Percentiles rank a stretch among this genome's conserved stretches.
Evolutionary conservation across 1,140 invertebrate genomes (phyloP).

Genomic region (Rhyacophila brunnea): DNA sequence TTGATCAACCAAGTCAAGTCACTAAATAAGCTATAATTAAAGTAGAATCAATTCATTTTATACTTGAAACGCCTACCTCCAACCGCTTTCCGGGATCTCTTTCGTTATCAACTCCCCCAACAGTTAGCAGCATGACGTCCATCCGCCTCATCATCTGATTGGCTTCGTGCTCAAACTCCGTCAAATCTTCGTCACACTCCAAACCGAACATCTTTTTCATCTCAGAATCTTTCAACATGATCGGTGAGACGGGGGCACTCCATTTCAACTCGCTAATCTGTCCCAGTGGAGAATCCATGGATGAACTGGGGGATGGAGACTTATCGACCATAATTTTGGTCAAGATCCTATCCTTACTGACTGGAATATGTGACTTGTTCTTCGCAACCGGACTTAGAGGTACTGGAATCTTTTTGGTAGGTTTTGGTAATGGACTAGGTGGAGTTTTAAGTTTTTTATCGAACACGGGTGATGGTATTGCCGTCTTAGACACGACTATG

Average conservation of each 20-base stretch:
- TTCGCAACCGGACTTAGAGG: conserved; percentile 22
- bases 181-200: conserved; percentile 49
- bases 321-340: conserved; percentile 23
- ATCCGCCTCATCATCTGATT: conserved; percentile 65
- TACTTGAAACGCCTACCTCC: conserved; percentile 63
- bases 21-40: too few relatives aligned
- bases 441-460: conserved; percentile 27
- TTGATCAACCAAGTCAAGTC: too few relatives aligned
- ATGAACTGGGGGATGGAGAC: conserved; percentile 20
- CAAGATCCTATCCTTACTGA: conserved; percentile 33
- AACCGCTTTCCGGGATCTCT: conserved; percentile 63
- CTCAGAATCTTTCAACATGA: conserved; percentile 23
- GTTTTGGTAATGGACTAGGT: conserved; percentile 27
- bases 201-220: conserved; percentile 40
- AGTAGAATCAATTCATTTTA: too few relatives aligned
- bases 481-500: conserved; percentile 13
- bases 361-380: conserved; percentile 33
- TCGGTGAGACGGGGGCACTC: conserved; percentile 23
- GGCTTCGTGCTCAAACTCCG: conserved; percentile 59
- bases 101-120: conserved; percentile 64
- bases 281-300: conserved; percentile 24
- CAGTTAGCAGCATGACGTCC: conserved; percentile 66
- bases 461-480: conserved; percentile 27
- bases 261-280: conserved; percentile 22
- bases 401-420: conserved; percentile 25